These are phyloP conservation scores for Bubo scandiacus DNA, from an alignment of 2,113 vertebrate genomes.

Conservation along the genomic window DNA sequence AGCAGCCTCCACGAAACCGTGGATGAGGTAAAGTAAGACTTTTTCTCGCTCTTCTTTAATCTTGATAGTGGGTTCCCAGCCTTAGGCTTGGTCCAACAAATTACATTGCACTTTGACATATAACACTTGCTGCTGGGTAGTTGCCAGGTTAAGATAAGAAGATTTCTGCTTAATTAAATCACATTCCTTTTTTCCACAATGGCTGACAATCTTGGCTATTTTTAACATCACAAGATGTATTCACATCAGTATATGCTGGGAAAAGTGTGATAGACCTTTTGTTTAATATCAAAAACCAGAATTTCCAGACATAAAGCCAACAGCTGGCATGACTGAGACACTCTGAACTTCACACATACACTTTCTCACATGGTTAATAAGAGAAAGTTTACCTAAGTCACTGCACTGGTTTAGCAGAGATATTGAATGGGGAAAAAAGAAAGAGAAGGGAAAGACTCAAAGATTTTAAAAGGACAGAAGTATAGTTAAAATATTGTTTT, in stretches of 20 bases:
- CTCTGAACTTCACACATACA: slow-evolving; percentile 14
- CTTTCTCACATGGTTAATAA: slow-evolving; percentile 67
- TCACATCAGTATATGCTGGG: background rate
- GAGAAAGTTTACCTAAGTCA: slow-evolving; percentile 10
- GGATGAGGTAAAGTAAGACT: background rate
- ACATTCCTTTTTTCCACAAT: background rate
- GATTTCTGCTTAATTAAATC: slow-evolving; percentile 21
- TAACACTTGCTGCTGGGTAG: background rate
- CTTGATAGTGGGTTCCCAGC: background rate
- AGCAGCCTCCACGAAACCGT: background rate
- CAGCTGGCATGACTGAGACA: background rate
- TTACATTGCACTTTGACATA: background rate
- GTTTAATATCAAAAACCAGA: slow-evolving; percentile 46
- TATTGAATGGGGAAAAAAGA: background rate
- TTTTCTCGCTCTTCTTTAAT: background rate
- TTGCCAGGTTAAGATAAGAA: slow-evolving; percentile 14
- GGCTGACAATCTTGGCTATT: background rate
- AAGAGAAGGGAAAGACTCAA: background rate
- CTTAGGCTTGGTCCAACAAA: background rate
- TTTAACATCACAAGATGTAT: background rate
- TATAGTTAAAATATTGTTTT: background rate
- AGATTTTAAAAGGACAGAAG: background rate
- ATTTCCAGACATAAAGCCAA: slow-evolving; percentile 29
- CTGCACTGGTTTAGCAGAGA: slow-evolving; percentile 22
- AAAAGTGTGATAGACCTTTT: background rate